These are phyloP conservation scores for Philaethria dido DNA, from an alignment of 2,888 invertebrate species.

Conservation along the genomic window DNA sequence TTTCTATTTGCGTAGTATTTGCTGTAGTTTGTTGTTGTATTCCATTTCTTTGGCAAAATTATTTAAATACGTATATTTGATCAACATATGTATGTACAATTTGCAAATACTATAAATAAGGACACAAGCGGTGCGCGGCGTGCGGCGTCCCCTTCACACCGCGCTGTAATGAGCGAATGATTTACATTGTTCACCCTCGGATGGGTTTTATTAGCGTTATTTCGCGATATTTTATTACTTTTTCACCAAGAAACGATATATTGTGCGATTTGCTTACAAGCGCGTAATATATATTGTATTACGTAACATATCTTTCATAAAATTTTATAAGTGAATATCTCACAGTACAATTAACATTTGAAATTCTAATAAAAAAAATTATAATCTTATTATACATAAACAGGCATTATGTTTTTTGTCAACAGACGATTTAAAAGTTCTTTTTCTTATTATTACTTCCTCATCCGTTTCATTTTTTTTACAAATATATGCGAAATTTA, in stretches of 20 bases:
- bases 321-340: background rate
- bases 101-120: background rate
- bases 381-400: background rate
- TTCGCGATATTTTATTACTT: constrained; percentile 13
- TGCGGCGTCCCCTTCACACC: background rate
- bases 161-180: constrained; percentile 14
- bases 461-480: too few species aligned
- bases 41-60: background rate
- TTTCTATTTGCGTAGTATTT: too few species aligned
- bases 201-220: constrained; percentile 18
- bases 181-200: constrained; percentile 7
- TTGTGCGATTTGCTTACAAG: background rate
- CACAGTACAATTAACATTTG: background rate
- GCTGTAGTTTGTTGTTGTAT: background rate
- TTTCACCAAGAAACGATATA: constrained; percentile 10
- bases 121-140: background rate
- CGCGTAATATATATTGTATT: constrained; percentile 4
- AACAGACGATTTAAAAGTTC: too few species aligned
- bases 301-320: background rate
- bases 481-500: background rate
- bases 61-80: background rate
- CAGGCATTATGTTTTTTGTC: too few species aligned
- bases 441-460: background rate
- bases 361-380: background rate
- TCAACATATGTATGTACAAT: background rate